Conservation (phyloP, 2,888 invertebrate species). For the Meiosimyza decipiens region DNA sequence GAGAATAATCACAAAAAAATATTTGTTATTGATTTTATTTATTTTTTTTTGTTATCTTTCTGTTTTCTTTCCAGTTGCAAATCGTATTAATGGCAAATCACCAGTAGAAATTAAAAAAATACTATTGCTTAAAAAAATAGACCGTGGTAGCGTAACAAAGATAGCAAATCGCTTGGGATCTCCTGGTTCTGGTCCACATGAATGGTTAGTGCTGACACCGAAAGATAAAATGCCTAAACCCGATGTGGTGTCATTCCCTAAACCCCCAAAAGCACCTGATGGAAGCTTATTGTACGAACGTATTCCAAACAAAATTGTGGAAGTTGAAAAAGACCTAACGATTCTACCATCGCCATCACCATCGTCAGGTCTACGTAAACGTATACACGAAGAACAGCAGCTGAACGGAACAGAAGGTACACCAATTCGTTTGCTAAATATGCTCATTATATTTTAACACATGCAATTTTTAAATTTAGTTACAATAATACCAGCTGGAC, state of each 20-base stretch:
- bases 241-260: conserved; percentile 85
- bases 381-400: conserved; percentile 82
- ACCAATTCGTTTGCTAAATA: background rate
- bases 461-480: conserved; percentile 45
- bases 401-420: conserved; percentile 68
- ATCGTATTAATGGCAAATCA: conserved; percentile 71
- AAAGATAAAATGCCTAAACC: conserved; percentile 80
- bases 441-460: conserved; percentile 9
- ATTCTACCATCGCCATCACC: conserved; percentile 72
- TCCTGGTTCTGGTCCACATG: conserved; percentile 71
- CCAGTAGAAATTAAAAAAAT: conserved; percentile 71
- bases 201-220: conserved; percentile 67
- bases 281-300: conserved; percentile 89
- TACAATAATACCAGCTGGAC: conserved; percentile 66
- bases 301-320: conserved; percentile 78
- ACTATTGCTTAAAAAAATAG: conserved; percentile 70
- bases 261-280: conserved; percentile 89
- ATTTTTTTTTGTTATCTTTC: background rate
- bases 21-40: too few species aligned
- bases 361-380: conserved; percentile 77
- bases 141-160: conserved; percentile 76
- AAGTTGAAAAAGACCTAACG: conserved; percentile 72
- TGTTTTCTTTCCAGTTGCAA: conserved; percentile 65
- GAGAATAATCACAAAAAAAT: too few species aligned
- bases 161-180: conserved; percentile 79